Evolutionary conservation across 1,140 invertebrate species (phyloP).

Genomic region (Drosophila sulfurigaster): DNA sequence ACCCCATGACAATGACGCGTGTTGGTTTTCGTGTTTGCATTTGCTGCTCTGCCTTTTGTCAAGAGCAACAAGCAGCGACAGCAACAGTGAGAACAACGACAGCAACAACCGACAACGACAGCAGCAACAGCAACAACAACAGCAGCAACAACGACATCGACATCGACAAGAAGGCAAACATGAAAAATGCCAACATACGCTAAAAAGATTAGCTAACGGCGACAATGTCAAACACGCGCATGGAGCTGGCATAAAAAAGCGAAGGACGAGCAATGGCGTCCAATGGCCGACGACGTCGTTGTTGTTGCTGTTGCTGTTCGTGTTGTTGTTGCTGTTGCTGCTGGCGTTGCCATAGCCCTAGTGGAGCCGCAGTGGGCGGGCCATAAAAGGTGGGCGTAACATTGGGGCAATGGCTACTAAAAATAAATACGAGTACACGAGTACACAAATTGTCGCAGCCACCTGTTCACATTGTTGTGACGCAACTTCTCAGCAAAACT

Average conservation of each 20-base stretch:
- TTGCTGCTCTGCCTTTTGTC: constrained; percentile 63
- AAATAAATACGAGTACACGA: constrained; percentile 75
- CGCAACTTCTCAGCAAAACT: constrained; percentile 57
- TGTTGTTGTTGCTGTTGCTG: constrained; percentile 10
- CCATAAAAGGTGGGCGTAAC: constrained; percentile 62
- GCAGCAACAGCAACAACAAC: constrained; percentile 49
- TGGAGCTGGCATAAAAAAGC: constrained; percentile 11
- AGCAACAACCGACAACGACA: constrained; percentile 36
- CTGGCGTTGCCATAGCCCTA: constrained; percentile 45
- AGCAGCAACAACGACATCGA: constrained; percentile 42
- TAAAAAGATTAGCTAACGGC: constrained; percentile 83
- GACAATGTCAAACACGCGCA: constrained; percentile 79
- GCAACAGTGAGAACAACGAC: constrained; percentile 12
- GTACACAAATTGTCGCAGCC: constrained; percentile 82
- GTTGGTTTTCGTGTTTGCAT: constrained; percentile 74
- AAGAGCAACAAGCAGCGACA: constrained; percentile 55
- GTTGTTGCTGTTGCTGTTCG: constrained; percentile 6
- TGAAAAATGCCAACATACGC: constrained; percentile 83
- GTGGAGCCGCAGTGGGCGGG: constrained; percentile 64
- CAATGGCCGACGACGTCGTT: constrained; percentile 17
- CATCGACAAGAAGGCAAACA: constrained; percentile 73
- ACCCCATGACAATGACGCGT: constrained; percentile 65
- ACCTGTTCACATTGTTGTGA: constrained; percentile 82
- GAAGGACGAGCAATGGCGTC: constrained; percentile 43
- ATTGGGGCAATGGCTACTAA: constrained; percentile 64